Percentiles rank a stretch among this genome's conserved stretches.
phyloP scores from a whole-genome alignment of 2,797 vertebrate genomes.

The Octomys mimax region DNA sequence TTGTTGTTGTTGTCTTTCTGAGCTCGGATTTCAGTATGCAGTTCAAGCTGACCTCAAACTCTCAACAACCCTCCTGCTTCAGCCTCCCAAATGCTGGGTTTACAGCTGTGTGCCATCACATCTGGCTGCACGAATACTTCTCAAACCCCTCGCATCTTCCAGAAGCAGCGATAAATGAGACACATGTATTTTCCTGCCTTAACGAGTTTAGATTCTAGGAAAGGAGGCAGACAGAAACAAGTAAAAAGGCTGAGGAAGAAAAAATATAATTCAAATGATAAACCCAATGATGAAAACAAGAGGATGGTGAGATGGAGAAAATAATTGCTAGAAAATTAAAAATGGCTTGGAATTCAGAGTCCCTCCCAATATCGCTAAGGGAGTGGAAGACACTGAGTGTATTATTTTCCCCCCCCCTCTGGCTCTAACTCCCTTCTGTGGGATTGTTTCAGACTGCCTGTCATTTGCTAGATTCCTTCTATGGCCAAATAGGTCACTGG shows the following conservation, averaged over 20 bases:
- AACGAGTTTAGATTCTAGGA: not conserved
- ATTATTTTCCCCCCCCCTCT: not conserved
- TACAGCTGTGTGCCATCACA: not conserved
- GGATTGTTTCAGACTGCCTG: not conserved
- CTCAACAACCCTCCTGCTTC: not conserved
- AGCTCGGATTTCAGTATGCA: not conserved
- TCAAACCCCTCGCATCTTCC: not conserved
- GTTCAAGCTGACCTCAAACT: not conserved
- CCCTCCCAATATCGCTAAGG: not conserved
- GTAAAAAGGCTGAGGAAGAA: slow-evolving; percentile 3
- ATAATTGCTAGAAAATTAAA: slow-evolving; percentile 16
- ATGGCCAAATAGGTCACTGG: not conserved
- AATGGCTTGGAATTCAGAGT: not conserved
- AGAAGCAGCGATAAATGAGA: not conserved
- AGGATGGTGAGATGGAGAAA: not conserved
- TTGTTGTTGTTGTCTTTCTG: not conserved
- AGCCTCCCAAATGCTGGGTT: not conserved
- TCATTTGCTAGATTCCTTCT: not conserved
- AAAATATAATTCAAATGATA: not conserved
- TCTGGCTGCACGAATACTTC: not conserved
- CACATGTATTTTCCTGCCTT: not conserved
- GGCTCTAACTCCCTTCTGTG: not conserved
- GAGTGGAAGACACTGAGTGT: not conserved
- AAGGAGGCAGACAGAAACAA: not conserved
- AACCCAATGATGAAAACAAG: not conserved